Evolutionary conservation across 2,113 vertebrate genomes (phyloP), one percentile per base, ranked within the genome.

Genomic region (Egretta garzetta): DNA sequence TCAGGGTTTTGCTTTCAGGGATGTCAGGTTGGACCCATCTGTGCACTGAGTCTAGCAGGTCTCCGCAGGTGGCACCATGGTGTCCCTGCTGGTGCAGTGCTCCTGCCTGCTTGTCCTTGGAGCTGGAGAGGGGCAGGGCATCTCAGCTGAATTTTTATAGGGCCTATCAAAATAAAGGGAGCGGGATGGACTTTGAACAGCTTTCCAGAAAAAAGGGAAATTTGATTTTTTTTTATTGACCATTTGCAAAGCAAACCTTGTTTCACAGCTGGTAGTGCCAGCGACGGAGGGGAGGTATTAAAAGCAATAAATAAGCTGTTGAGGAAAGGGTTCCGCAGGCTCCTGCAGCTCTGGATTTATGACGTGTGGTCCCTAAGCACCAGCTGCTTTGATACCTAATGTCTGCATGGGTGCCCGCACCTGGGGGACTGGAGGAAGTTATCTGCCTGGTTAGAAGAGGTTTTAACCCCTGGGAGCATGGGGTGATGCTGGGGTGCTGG

Each of bases 271-370:
- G 6, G 27, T 43, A 72, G 72, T 55, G 52, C 70, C 45, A 35
- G 73, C 1, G 7, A 23, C 0, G 11, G 39, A 41, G 43, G 68
- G 67, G 52, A 79, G 45, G 64, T 77, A 80, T 80, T 81, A 79
- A 88, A 94, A 76, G 45, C 80, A 66, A 47, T 94, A 94, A 96
- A 86, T 70, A 77, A 92, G 43, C 58, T 43, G 24, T 41, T 53
- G 84, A 76, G 68, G 68, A 67, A 43, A 71, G 59, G 67, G 73
- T 27, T 32, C 39, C 4, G 23, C 2, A 9, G 45, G 39, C 73
- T 86, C 12, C 43, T 52, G 84, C 1, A 3, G 30, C 53, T 82
- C 24, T 32, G 73, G 58, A 37, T 92, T 90, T 76, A 58, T 75
- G 41, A 6, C 0, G 1, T 37, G 24, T 35, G 0, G 6, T 47